Evolutionary conservation across 2,888 invertebrate genomes (phyloP).

Genomic region (Anarsia innoxiella): DNA sequence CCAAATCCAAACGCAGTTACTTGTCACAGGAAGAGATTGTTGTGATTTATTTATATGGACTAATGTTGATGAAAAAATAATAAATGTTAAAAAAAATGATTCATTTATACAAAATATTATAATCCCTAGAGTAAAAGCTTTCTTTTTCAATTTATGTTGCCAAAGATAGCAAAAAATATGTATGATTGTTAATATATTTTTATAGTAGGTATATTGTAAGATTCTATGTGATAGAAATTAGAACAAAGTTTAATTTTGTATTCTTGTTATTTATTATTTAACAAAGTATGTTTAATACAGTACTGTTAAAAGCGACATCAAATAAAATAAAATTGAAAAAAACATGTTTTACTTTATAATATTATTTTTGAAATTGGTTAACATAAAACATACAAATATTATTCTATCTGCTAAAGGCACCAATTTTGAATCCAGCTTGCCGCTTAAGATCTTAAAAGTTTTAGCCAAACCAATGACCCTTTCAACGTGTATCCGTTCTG

Average conservation of each 20-base stretch:
- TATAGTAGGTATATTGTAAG: background rate
- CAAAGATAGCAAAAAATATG: background rate
- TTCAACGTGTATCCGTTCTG: background rate
- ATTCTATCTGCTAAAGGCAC: background rate
- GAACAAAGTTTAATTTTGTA: background rate
- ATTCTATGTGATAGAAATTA: background rate
- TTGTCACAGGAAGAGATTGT: background rate
- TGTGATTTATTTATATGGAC: background rate
- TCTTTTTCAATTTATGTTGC: background rate
- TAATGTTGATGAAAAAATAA: background rate
- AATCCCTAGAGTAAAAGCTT: background rate
- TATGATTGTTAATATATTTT: background rate
- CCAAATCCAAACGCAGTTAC: conserved; percentile 7
- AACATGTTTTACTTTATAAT: background rate
- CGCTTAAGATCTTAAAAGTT: background rate
- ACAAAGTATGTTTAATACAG: background rate
- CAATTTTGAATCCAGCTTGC: conserved; percentile 4
- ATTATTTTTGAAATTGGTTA: background rate
- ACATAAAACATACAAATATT: conserved; percentile 5
- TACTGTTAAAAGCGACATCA: background rate
- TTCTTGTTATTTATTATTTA: background rate
- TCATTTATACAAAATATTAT: background rate
- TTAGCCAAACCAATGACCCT: background rate
- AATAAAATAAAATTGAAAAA: no score
- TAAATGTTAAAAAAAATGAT: background rate